A percentile compares a stretch with the other conserved stretches of the same genome.
Conservation (phyloP, 2,113 vertebrate species). For the Melanocharis versteri region DNA sequence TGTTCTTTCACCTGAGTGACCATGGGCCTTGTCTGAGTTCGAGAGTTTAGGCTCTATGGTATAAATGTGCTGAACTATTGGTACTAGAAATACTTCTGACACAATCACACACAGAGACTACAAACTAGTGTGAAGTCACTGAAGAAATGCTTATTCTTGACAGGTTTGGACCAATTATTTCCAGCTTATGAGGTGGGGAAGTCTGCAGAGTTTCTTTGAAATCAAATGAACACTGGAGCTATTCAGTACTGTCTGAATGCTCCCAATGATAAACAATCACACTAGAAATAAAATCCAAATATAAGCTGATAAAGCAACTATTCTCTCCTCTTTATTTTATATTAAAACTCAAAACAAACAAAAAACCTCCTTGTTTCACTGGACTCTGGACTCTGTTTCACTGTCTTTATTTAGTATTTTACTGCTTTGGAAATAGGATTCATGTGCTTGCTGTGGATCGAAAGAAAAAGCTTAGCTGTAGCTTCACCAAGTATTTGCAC, state of each 20-base stretch:
- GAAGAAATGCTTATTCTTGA: neutral
- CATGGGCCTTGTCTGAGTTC: neutral
- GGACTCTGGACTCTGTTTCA: neutral
- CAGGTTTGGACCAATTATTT: neutral
- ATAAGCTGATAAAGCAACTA: neutral
- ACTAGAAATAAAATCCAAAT: neutral
- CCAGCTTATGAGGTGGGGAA: neutral
- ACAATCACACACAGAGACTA: neutral
- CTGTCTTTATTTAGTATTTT: neutral
- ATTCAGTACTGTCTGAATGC: neutral
- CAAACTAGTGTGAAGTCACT: neutral
- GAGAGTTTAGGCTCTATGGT: neutral
- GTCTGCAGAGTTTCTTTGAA: neutral
- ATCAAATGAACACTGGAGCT: neutral
- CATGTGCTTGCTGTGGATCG: neutral
- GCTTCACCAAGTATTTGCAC: neutral
- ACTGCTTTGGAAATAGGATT: neutral
- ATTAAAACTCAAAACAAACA: neutral
- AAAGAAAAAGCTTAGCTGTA: neutral
- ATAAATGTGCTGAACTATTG: neutral
- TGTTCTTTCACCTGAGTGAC: neutral
- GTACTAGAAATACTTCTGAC: neutral
- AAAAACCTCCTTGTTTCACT: neutral
- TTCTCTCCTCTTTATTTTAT: neutral
- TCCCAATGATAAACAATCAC: neutral